Base-by-base conservation (phyloP, 2,888 invertebrate species). In the Lysandra coridon region DNA sequence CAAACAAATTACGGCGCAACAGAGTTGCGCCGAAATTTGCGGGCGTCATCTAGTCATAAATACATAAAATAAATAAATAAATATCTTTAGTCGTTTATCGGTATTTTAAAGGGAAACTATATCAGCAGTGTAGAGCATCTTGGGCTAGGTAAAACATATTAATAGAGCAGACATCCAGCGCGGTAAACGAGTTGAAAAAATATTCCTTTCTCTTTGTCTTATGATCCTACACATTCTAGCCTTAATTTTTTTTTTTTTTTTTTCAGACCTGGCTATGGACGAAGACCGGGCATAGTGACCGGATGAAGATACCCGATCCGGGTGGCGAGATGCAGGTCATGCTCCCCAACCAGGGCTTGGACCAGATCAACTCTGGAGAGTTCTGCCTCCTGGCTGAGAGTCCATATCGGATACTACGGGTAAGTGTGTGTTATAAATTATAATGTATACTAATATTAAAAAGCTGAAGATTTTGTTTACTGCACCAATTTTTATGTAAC, bases 311-410 rank as follows among this genome's bases (percentile, higher is more conserved):
- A 7, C 86, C 86, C 1, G 93, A 93, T 73, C 86, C 86, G 0
- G 89, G 90, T 0, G 92, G 94, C 1, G 96, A 96, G 84, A 85
- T 95, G 78, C 95, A 96, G 85, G 92, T 92, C 62, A 96, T 96
- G 95, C 87, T 96, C 82, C 92, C 95, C 0, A 85, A 87, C 57
- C 88, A 84, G 14, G 81, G 79, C 12, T 86, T 92, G 0, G 89
- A 91, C 53, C 83, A 83, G 0, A 79, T 80, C 0, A 87, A 85
- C 73, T 90, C 86, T 0, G 95, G 95, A 4, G 96, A 96, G 78
- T 96, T 97, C 5, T 98, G 98, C 85, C 92, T 97, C 17, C 95
- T 98, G 84, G 95, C 96, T 62, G 97, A 97, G 86, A 97, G 97
- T 84, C 97, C 97, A 0, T 97, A 95, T 85, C 92, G 97, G 83